Base-by-base conservation (phyloP, 2,888 invertebrate genomes). In the Ophion obscuratus region DNA sequence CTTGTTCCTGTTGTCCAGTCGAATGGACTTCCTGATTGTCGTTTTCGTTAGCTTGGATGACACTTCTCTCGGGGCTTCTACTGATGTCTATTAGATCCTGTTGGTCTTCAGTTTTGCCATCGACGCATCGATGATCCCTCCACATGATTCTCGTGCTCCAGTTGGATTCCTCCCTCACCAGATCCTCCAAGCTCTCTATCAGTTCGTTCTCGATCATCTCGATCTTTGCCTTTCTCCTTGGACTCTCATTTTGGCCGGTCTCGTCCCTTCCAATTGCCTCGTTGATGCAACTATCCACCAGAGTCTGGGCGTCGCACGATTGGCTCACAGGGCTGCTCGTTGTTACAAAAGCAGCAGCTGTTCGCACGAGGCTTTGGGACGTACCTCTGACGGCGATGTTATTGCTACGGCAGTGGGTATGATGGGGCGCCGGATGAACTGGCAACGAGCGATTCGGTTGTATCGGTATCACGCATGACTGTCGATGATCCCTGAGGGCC, bases 401-500 rank as follows among this genome's bases (percentile, higher is more conserved):
- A 0, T 74, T 64, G 24, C 44, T 20, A 36, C 88, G 81, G 7
- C 70, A 86, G 31, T 87, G 89, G 1, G 78, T 87, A 47, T 88
- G 90, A 53, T 87, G 90, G 0, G 93, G 93, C 14, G 91, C 91
- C 17, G 93, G 93, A n/a, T 90, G 89, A 10, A 93, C 88, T 2
- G 93, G 93, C 44, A 93, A 85, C 10, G 92, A 91, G 27, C 90
- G 92, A 88, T 93, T 93, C 24, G 93, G 93, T 78, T 93, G 93
- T 27, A 90, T 86, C 7, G 93, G 92, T 47, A 93, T 92, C 20
- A 87, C 85, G 86, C 89, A 92, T 17, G 91, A 77, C 57, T 90
- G 87, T 31, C 91, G 90, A 81, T 92, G 90, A 79, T 92, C 92
- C 57, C 90, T 89, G 20, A 92, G 66, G 11, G 92, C 91, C 0